Percentiles rank a stretch among this genome's conserved stretches.
Evolutionary conservation across 2,113 vertebrate species (phyloP).

Genomic region (Pangasianodon hypophthalmus): DNA sequence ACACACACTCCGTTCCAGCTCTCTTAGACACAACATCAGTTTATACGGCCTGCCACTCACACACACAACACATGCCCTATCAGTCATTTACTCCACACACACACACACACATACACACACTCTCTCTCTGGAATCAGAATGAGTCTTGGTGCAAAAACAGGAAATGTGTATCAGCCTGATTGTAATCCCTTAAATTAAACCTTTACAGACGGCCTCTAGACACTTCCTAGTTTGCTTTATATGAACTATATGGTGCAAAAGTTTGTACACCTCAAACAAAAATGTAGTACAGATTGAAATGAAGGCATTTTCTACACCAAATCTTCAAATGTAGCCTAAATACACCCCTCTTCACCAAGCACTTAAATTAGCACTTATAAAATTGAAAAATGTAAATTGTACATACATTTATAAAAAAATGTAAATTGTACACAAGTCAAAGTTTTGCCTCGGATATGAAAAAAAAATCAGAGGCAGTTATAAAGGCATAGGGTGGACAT

Average conservation of each 20-base stretch:
- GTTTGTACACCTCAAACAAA: background rate
- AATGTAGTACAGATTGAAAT: background rate
- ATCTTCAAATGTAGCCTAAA: too few species aligned
- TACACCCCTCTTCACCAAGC: too few species aligned
- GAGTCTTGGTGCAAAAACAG: background rate
- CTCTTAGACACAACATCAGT: slow-evolving; percentile 32
- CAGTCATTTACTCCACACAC: background rate
- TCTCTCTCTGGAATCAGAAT: background rate
- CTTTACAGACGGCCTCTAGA: background rate
- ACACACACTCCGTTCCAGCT: slow-evolving; percentile 37
- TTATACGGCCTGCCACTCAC: background rate
- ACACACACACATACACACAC: background rate
- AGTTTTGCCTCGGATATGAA: too few species aligned
- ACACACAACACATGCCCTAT: background rate
- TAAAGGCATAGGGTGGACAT: too few species aligned
- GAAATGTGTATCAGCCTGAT: background rate
- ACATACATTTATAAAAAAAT: too few species aligned
- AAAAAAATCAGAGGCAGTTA: too few species aligned
- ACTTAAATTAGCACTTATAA: too few species aligned
- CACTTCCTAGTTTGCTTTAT: background rate
- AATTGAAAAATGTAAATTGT: too few species aligned
- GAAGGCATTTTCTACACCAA: too few species aligned
- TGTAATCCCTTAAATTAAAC: background rate
- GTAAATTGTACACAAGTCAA: too few species aligned
- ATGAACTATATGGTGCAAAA: background rate